Percentiles rank a stretch among this genome's conserved stretches.
phyloP scores from a whole-genome alignment of 1,140 invertebrate species.

The Drosophila hydei region DNA sequence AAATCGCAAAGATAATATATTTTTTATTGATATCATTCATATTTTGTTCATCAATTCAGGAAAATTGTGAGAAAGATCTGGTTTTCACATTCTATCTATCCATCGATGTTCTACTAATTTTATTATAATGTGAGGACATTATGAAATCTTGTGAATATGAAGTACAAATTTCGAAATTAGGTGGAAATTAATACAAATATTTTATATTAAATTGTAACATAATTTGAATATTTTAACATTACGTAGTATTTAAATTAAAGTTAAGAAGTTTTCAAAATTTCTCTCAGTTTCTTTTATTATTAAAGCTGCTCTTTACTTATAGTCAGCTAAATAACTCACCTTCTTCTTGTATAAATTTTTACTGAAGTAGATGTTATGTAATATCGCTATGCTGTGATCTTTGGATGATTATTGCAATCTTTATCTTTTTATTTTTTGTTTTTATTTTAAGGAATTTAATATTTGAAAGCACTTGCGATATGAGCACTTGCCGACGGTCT shows the following conservation, averaged over 20 bases:
- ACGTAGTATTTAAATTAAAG: too few relatives aligned
- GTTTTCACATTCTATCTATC: too few relatives aligned
- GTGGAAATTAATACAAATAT: too few relatives aligned
- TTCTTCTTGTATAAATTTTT: conserved; percentile 2
- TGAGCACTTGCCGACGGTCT: conserved; percentile 70
- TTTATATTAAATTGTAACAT: too few relatives aligned
- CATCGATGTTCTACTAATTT: too few relatives aligned
- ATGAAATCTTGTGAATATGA: too few relatives aligned
- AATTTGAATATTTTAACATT: too few relatives aligned
- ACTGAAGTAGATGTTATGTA: not conserved
- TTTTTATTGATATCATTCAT: too few relatives aligned
- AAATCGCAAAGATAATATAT: too few relatives aligned
- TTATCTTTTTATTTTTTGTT: not conserved
- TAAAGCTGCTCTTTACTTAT: not conserved
- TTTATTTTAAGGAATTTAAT: conserved; percentile 10
- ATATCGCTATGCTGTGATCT: not conserved
- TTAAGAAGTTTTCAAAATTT: not conserved
- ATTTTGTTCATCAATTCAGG: too few relatives aligned
- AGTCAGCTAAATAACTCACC: conserved; percentile 15
- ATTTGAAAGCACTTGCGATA: conserved; percentile 1
- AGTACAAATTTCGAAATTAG: too few relatives aligned
- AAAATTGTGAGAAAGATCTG: too few relatives aligned
- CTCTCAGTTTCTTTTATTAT: not conserved
- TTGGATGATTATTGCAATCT: not conserved
- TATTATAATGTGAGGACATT: not conserved